Percentiles rank a stretch among this genome's conserved stretches.
Evolutionary conservation across 2,888 invertebrate species (phyloP).

Genomic region (Tetragnatha montana): DNA sequence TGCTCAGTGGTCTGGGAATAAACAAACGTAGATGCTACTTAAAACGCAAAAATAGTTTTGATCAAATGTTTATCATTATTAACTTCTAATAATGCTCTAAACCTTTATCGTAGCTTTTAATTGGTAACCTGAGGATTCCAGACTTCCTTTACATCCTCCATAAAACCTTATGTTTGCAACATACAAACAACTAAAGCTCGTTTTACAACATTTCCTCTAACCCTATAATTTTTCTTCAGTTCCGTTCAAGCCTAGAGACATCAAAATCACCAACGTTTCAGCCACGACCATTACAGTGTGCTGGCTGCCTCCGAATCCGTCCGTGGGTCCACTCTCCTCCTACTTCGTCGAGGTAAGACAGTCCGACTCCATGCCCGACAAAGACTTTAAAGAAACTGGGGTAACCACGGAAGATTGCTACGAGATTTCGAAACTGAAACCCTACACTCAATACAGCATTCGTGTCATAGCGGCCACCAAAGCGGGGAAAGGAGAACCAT

Average conservation of each 20-base stretch:
- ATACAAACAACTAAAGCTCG: neutral
- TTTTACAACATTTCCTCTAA: neutral
- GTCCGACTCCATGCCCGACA: neutral
- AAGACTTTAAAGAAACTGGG: neutral
- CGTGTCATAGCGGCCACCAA: constrained; percentile 8
- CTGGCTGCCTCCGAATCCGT: constrained; percentile 22
- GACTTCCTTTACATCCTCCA: neutral
- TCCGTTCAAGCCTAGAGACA: constrained; percentile 28
- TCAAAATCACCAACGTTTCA: neutral
- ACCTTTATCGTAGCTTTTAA: no score
- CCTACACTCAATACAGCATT: constrained; percentile 27
- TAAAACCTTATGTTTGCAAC: neutral
- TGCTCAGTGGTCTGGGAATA: no score
- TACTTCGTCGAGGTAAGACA: constrained; percentile 3
- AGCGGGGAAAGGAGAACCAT: constrained; percentile 27
- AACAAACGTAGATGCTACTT: no score
- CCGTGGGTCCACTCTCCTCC: neutral
- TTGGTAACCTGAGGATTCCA: no score
- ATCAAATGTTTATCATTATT: no score
- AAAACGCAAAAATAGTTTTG: no score
- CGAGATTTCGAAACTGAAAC: neutral
- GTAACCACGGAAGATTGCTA: neutral
- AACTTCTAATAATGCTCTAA: no score
- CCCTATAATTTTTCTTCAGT: constrained; percentile 24
- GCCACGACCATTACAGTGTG: neutral